Percentiles rank a stretch among this genome's conserved stretches.
Conservation (phyloP, 2,113 vertebrate species). For the Suricata suricatta region DNA sequence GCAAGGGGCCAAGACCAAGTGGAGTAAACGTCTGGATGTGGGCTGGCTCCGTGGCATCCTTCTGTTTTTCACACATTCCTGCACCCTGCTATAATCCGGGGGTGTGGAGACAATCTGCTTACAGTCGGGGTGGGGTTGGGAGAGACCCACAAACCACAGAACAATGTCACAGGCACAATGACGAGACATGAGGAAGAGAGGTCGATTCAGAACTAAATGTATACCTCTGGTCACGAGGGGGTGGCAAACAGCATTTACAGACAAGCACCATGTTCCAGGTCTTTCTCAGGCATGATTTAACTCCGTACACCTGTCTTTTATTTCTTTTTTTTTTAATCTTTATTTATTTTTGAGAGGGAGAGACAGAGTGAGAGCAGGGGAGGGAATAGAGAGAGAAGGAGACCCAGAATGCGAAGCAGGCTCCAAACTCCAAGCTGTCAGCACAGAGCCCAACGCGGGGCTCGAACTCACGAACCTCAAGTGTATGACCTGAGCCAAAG, state of each 20-base stretch:
- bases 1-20: background rate
- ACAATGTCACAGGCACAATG: background rate
- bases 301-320: background rate
- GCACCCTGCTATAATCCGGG: rapidly evolving
- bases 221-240: background rate
- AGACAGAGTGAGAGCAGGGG: no score
- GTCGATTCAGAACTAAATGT: background rate
- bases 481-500: no score
- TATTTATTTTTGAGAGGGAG: no score
- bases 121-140: no score
- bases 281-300: background rate
- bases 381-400: no score
- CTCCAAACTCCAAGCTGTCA: no score
- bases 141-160: background rate
- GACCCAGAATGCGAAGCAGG: no score
- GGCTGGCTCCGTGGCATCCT: background rate
- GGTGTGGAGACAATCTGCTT: background rate
- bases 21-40: background rate
- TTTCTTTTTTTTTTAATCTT: background rate
- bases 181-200: background rate
- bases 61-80: background rate
- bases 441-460: no score
- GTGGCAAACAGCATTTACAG: background rate
- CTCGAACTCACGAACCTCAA: no score
- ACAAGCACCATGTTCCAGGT: background rate